phyloP scores from a whole-genome alignment of 2,113 vertebrate genomes.

The Macquaria australasica region DNA sequence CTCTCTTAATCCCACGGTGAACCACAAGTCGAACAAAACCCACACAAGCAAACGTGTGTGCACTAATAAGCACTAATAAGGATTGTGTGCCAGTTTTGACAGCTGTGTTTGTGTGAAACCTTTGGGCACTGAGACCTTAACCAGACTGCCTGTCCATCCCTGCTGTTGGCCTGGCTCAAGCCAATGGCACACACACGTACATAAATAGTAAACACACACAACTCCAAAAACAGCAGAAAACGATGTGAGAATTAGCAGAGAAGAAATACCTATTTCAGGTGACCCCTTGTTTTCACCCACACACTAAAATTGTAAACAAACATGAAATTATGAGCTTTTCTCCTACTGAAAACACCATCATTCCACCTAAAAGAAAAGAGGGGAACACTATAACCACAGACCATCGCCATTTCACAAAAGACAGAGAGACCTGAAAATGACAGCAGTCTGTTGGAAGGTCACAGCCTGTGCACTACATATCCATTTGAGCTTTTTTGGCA shows the following conservation, averaged over 20 bases:
- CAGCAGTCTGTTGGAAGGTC: conserved; percentile 70
- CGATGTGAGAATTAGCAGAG: not conserved
- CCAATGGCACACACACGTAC: conserved; percentile 18
- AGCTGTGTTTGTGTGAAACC: conserved; percentile 71
- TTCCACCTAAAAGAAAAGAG: not conserved
- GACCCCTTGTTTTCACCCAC: not conserved
- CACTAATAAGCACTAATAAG: conserved; percentile 51
- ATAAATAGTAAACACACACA: conserved; percentile 24
- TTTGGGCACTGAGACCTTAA: conserved; percentile 43
- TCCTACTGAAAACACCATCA: conserved; percentile 2
- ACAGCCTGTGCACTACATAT: conserved; percentile 62
- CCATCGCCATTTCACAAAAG: conserved; percentile 30
- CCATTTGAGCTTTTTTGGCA: conserved; percentile 75
- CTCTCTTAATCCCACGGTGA: conserved; percentile 36
- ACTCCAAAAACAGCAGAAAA: not conserved
- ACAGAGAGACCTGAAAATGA: conserved; percentile 61
- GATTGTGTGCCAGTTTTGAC: conserved; percentile 66
- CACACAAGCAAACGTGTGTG: conserved; percentile 39
- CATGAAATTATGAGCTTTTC: not conserved
- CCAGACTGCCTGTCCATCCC: conserved; percentile 48
- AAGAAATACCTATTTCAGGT: not conserved
- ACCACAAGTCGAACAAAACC: conserved; percentile 41
- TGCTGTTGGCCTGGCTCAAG: conserved; percentile 52
- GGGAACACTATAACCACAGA: not conserved
- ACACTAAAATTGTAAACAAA: not conserved